Evolutionary conservation across 2,797 vertebrate genomes (phyloP).

Genomic region (Anabacerthia variegaticeps): DNA sequence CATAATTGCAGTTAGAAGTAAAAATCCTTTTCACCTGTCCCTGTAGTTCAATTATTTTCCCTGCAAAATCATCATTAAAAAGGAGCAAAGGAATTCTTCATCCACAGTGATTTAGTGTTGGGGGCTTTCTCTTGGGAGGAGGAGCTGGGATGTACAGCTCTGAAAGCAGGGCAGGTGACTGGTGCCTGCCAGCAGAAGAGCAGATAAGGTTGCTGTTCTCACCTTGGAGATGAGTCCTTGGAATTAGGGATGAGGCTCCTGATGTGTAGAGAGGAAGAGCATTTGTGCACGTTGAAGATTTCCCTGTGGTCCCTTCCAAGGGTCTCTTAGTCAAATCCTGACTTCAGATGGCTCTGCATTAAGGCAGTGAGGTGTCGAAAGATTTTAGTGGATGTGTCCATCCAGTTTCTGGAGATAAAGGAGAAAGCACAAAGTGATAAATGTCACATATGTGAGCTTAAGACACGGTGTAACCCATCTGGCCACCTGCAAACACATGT

Average conservation of each 20-base stretch:
- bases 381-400: background rate
- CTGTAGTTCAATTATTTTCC: background rate
- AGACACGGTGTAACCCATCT: conserved; percentile 35
- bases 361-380: background rate
- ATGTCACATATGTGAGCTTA: background rate
- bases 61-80: background rate
- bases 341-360: background rate
- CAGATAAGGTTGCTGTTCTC: background rate
- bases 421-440: conserved; percentile 31
- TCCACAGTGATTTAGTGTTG: background rate
- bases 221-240: background rate
- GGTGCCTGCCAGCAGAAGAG: background rate
- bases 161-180: background rate
- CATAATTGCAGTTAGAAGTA: background rate
- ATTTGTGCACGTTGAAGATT: background rate
- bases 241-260: fast-evolving
- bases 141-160: background rate
- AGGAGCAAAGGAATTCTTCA: background rate
- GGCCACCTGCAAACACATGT: conserved; percentile 49
- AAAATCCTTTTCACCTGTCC: background rate
- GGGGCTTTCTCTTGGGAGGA: background rate
- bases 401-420: background rate
- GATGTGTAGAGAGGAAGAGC: background rate
- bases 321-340: background rate
- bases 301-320: background rate